Base-by-base conservation (phyloP, 2,113 vertebrate genomes). In the Oryzias woworae region DNA sequence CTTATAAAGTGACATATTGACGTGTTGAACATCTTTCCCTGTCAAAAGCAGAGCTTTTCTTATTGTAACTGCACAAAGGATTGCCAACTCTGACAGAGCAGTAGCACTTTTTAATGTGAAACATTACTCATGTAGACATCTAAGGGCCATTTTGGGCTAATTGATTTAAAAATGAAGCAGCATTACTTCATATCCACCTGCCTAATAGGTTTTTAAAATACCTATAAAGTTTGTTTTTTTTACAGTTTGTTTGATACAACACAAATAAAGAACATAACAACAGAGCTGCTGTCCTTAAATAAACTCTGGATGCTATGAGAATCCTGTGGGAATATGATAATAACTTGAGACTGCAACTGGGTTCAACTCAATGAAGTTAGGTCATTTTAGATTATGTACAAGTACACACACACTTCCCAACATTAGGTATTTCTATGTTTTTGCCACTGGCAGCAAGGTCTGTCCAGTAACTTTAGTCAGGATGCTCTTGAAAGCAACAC, bases 401-500 rank as follows among this genome's bases (percentile, higher is more conserved):
- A 51, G 43, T 2, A 50, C 67, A 15, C 15, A 50, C 50, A 36
- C 42, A 41, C 18, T 57, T 24, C 49, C 50, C 68, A 44, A 67
- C 31, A 69, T 17, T 28, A 61, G 41, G 41, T 81, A 54, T 87
- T 84, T 85, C 54, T 69, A 77, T 66, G 14, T 69, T 58, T 55
- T 61, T 58, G 71, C 84, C 74, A 69, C 67, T 61, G 83, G 84
- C 81, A 36, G 24, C 1, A 28, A 65, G 77, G 75, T 66, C 77
- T 84, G 77, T 83, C 88, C 81, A 73, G 77, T 84, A 79, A 75
- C 81, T 86, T 88, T 85, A 84, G 80, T 84, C 75, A 86, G 62
- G 75, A 69, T 88, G 81, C 67, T 78, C 70, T 82, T 83, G 80
- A 87, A 86, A 71, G 74, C 60, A 81, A 80, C 84, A 87, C 79